These are phyloP conservation scores for Archivesica marissinica DNA, from an alignment of 1,140 invertebrate genomes.

Conservation along the genomic window DNA sequence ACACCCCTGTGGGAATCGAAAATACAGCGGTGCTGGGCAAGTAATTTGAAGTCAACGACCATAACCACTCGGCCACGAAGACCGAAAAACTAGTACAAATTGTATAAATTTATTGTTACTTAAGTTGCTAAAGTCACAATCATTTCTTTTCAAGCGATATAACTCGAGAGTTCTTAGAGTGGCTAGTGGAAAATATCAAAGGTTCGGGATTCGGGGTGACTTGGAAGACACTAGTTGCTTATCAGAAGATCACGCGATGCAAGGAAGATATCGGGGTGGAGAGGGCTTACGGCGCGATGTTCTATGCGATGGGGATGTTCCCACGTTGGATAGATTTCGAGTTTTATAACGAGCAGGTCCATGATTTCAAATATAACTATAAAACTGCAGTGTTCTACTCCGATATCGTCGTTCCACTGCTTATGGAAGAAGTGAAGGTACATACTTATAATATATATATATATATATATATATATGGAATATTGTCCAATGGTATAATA, in stretches of 20 bases:
- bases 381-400: slow-evolving; percentile 69
- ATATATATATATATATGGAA: no score
- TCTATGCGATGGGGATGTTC: slow-evolving; percentile 72
- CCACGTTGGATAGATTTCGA: slow-evolving; percentile 70
- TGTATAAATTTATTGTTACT: no score
- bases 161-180: slow-evolving; percentile 59
- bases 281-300: slow-evolving; percentile 63
- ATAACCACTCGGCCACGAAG: no score
- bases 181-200: slow-evolving; percentile 52
- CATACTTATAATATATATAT: no score
- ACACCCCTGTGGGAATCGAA: no score
- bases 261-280: slow-evolving; percentile 66
- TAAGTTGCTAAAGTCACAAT: no score
- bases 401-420: slow-evolving; percentile 54
- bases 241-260: slow-evolving; percentile 59
- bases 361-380: slow-evolving; percentile 66
- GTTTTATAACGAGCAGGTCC: slow-evolving; percentile 72
- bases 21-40: no score
- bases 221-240: slow-evolving; percentile 65
- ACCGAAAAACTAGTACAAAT: no score
- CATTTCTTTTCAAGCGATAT: slow-evolving; percentile 28
- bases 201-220: slow-evolving; percentile 47
- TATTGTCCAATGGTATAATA: no score
- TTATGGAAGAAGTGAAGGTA: slow-evolving; percentile 54
- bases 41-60: no score